These are phyloP conservation scores for Mesorhabditis belari DNA, from an alignment of 2,888 invertebrate genomes.

Conservation along the genomic window DNA sequence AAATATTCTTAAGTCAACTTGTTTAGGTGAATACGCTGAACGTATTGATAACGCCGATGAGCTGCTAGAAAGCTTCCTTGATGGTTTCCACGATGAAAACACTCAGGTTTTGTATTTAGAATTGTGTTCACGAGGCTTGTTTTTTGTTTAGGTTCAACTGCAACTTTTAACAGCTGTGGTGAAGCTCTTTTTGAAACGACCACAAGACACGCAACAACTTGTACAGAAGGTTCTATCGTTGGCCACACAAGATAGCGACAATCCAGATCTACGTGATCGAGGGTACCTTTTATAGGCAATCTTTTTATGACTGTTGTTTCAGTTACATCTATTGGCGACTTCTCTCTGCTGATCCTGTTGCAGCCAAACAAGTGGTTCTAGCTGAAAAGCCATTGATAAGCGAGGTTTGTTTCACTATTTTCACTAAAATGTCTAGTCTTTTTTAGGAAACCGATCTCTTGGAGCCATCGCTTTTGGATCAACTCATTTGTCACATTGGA, in stretches of 20 bases:
- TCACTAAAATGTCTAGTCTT: neutral
- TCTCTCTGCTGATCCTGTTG: conserved; percentile 94
- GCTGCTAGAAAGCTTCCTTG: conserved; percentile 89
- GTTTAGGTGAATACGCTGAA: conserved; percentile 78
- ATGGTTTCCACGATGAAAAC: conserved; percentile 93
- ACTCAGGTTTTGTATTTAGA: conserved; percentile 73
- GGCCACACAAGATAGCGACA: conserved; percentile 74
- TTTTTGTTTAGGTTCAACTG: conserved; percentile 71
- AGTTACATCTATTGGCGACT: conserved; percentile 95
- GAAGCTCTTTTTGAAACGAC: conserved; percentile 92
- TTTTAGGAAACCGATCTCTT: conserved; percentile 63
- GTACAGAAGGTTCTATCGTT: conserved; percentile 75
- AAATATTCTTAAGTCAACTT: neutral
- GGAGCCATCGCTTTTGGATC: conserved; percentile 92
- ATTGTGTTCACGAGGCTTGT: neutral
- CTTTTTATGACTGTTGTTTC: neutral
- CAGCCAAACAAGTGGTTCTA: conserved; percentile 91
- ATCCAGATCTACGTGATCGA: conserved; percentile 92
- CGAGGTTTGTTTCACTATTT: conserved; percentile 74
- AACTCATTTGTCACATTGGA: conserved; percentile 92
- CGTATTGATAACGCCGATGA: conserved; percentile 99
- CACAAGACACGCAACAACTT: conserved; percentile 93
- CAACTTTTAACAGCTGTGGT: conserved; percentile 95
- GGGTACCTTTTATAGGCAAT: conserved; percentile 58
- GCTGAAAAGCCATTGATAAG: conserved; percentile 98